These are phyloP conservation scores for Cantharis rustica DNA, from an alignment of 2,888 invertebrate genomes.

Conservation along the genomic window DNA sequence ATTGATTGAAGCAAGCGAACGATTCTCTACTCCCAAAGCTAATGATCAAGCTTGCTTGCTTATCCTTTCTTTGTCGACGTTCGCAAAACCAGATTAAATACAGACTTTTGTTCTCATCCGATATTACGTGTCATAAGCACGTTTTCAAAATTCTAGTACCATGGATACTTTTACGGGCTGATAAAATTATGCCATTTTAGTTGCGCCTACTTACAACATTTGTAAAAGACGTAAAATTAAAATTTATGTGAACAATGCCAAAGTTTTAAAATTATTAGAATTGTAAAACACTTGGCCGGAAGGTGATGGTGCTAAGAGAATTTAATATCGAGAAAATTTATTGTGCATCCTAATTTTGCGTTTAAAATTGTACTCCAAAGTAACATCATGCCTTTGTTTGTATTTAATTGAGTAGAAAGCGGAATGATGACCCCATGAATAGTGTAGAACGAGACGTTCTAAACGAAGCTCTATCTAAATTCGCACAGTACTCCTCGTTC, in stretches of 20 bases:
- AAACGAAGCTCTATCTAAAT: not conserved
- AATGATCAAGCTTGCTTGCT: slow-evolving; percentile 27
- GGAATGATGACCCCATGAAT: not conserved
- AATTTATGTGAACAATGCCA: not conserved
- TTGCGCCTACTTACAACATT: not conserved
- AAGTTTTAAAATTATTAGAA: not conserved
- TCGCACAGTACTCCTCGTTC: not conserved
- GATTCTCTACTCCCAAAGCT: slow-evolving; percentile 19
- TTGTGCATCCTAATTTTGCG: not conserved
- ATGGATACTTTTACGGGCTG: not conserved
- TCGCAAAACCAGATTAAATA: slow-evolving; percentile 13
- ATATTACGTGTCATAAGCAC: slow-evolving; percentile 2
- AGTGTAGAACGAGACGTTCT: not conserved
- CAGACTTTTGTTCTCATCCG: not conserved
- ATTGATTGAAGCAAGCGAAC: slow-evolving; percentile 28
- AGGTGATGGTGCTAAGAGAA: not conserved
- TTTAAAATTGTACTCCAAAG: not conserved
- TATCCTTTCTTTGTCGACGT: slow-evolving; percentile 19
- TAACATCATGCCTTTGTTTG: not conserved
- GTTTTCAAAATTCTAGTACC: not conserved
- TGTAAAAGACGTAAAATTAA: not conserved
- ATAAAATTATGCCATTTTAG: slow-evolving; percentile 1
- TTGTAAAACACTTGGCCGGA: not conserved
- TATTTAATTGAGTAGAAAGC: not conserved
- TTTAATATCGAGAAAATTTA: not conserved